These are phyloP conservation scores for Dryadula phaetusa DNA, from an alignment of 2,888 invertebrate genomes.

Conservation along the genomic window DNA sequence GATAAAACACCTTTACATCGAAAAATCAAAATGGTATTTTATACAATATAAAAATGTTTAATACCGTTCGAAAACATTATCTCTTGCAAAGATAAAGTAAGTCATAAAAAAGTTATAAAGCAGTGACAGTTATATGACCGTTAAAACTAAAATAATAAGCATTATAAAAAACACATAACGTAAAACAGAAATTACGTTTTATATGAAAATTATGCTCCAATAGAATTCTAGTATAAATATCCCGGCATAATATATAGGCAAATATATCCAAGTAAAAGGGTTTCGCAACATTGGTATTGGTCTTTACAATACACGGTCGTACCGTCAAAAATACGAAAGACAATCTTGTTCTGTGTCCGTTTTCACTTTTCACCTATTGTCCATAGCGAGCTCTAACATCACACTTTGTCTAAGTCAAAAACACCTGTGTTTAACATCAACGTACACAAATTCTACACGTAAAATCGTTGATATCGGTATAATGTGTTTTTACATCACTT, in stretches of 20 bases:
- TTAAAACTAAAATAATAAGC: constrained; percentile 10
- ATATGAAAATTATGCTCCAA: background rate
- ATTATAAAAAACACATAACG: background rate
- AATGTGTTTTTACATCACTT: background rate
- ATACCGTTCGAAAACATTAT: background rate
- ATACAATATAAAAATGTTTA: background rate
- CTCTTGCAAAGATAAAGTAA: constrained; percentile 2
- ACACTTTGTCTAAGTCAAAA: background rate
- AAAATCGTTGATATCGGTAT: background rate
- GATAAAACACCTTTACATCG: too few relatives aligned
- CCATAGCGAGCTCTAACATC: background rate
- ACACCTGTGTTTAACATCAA: too few relatives aligned
- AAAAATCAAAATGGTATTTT: background rate
- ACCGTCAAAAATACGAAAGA: too few relatives aligned
- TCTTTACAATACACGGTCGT: background rate
- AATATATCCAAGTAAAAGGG: background rate
- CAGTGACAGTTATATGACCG: background rate
- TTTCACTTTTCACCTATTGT: background rate
- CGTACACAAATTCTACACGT: background rate
- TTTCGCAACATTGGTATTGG: background rate
- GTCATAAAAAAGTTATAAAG: constrained; percentile 3
- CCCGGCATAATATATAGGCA: too few relatives aligned
- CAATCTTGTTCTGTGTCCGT: background rate
- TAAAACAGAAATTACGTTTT: background rate
- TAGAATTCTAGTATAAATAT: background rate